These are phyloP conservation scores for Malachius bipustulatus DNA, from an alignment of 2,888 invertebrate species.

Conservation along the genomic window DNA sequence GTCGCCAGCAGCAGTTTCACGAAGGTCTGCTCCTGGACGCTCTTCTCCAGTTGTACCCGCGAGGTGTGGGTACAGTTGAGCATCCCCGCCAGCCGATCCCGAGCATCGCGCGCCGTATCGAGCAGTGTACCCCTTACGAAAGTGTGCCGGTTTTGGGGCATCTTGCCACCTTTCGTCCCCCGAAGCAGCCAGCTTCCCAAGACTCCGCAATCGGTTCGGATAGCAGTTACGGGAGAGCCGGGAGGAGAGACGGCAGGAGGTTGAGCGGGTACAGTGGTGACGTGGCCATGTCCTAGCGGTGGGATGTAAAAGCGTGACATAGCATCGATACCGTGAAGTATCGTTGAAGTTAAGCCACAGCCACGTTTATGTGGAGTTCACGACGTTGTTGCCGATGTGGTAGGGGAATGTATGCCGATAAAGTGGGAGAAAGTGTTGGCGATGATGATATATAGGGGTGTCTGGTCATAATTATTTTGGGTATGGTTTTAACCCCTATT, in stretches of 20 bases:
- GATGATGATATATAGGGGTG: no score
- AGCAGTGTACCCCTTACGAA: conserved; percentile 49
- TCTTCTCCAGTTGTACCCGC: conserved; percentile 56
- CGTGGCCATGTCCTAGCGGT: conserved; percentile 30
- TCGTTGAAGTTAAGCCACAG: no score
- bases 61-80: conserved; percentile 56
- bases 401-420: not conserved
- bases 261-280: conserved; percentile 38
- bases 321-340: no score
- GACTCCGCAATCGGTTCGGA: conserved; percentile 75
- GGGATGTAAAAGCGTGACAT: conserved; percentile 14
- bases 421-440: no score
- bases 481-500: no score
- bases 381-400: conserved; percentile 3
- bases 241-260: conserved; percentile 32
- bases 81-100: conserved; percentile 31
- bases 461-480: no score
- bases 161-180: conserved; percentile 48
- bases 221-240: conserved; percentile 68
- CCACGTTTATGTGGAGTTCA: no score
- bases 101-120: conserved; percentile 35
- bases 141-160: conserved; percentile 58
- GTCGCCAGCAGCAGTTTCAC: conserved; percentile 61
- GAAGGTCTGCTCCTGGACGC: conserved; percentile 71
- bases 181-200: conserved; percentile 52